Percentiles rank a stretch among this genome's conserved stretches.
Evolutionary conservation across 2,888 invertebrate genomes (phyloP).

Genomic region (Conus canariensis): DNA sequence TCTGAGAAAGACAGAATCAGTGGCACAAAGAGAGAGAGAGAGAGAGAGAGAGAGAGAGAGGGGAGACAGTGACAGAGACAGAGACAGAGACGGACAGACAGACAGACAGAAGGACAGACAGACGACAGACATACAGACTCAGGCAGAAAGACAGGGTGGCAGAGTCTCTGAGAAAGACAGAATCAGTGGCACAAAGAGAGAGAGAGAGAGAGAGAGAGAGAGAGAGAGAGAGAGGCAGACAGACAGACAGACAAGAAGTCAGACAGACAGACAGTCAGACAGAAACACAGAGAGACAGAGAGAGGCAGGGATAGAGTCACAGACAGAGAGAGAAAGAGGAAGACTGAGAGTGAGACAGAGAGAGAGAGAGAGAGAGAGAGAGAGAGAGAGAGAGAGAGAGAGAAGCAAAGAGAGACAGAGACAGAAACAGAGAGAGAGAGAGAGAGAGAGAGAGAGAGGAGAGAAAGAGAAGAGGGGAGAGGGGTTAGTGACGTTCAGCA

Average conservation of each 20-base stretch:
- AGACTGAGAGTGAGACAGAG: no score
- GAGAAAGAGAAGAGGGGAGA: no score
- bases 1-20: not conserved
- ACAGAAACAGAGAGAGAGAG: no score
- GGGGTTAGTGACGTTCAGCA: no score
- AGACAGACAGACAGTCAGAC: not conserved
- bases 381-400: no score
- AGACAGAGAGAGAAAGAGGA: not conserved
- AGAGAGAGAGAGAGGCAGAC: no score
- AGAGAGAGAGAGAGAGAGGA: no score
- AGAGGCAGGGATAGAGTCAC: not conserved
- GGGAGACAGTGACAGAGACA: not conserved
- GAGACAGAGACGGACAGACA: not conserved
- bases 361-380: no score
- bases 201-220: not conserved
- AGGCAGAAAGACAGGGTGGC: no score
- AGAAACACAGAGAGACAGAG: not conserved
- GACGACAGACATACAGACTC: no score
- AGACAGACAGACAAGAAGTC: not conserved
- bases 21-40: not conserved
- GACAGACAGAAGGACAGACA: not conserved
- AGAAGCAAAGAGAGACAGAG: no score
- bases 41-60: not conserved
- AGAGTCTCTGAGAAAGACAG: not conserved
- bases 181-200: not conserved